phyloP scores from a whole-genome alignment of 2,888 invertebrate genomes.

The Phengaris alcon region DNA sequence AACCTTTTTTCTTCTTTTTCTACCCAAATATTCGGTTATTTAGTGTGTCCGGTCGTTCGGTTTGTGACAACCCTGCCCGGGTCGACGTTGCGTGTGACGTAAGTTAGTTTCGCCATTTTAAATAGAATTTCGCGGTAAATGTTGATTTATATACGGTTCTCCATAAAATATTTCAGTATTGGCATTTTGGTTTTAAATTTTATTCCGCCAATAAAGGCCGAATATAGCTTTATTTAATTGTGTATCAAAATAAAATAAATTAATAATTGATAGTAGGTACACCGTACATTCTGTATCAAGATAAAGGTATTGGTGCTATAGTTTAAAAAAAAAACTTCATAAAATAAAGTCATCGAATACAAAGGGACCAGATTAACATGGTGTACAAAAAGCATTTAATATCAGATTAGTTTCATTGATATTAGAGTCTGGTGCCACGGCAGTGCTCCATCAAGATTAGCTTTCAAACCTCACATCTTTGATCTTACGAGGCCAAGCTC shows the following conservation, averaged over 20 bases:
- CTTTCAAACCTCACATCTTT: no score
- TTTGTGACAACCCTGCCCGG: conserved; percentile 16
- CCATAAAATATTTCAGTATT: conserved; percentile 26
- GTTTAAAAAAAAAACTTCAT: no score
- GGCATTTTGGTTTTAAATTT: conserved; percentile 24
- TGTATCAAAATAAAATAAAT: neutral
- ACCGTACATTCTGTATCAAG: no score
- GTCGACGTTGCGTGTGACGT: conserved; percentile 33
- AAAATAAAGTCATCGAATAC: no score
- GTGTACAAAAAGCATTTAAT: no score
- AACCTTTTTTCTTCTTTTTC: neutral
- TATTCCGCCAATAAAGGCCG: neutral
- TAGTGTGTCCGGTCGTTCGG: neutral
- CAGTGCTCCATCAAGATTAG: no score
- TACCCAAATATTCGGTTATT: neutral
- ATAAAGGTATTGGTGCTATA: no score
- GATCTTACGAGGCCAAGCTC: no score
- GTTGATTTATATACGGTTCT: conserved; percentile 1
- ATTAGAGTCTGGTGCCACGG: no score
- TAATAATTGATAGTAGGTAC: no score
- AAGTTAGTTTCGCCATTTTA: conserved; percentile 33
- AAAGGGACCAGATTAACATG: no score
- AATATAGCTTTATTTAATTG: neutral
- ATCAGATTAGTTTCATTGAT: no score
- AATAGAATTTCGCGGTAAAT: conserved; percentile 31